A percentile compares a stretch with the other conserved stretches of the same genome.
These are phyloP conservation scores for Daubentonia madagascariensis DNA, from an alignment of 2,113 vertebrate genomes.

Conservation along the genomic window DNA sequence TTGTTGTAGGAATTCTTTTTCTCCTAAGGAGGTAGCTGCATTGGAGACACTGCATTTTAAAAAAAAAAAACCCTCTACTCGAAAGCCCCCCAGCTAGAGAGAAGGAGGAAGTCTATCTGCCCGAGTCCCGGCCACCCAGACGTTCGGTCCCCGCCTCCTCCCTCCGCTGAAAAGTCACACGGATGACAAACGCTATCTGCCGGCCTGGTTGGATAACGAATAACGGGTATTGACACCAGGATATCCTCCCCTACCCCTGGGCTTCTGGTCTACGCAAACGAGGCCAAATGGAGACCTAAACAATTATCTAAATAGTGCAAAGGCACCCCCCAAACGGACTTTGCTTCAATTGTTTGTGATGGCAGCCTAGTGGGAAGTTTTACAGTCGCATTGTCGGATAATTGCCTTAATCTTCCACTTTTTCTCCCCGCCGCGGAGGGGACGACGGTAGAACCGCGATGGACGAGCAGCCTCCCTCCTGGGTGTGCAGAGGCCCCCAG, in stretches of 20 bases:
- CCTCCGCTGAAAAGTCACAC: not conserved
- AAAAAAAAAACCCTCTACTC: not conserved
- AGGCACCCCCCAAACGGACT: not conserved
- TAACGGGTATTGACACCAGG: not conserved
- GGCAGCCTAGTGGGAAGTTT: not conserved
- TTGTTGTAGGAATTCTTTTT: not conserved
- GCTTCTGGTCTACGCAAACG: not conserved
- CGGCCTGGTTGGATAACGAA: slow-evolving; percentile 2
- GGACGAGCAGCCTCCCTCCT: too few species aligned
- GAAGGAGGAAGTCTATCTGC: not conserved
- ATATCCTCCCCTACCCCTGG: not conserved
- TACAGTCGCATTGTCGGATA: not conserved
- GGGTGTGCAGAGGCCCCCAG: not conserved
- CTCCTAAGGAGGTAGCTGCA: not conserved
- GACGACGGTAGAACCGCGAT: not conserved
- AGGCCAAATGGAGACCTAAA: not conserved
- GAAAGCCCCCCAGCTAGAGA: not conserved
- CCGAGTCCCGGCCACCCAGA: not conserved
- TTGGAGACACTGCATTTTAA: not conserved
- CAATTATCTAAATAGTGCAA: not conserved
- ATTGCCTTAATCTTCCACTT: not conserved
- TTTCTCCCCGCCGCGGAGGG: not conserved
- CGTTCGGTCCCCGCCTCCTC: not conserved
- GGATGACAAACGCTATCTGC: not conserved
- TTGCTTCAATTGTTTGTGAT: not conserved